Base-by-base conservation (phyloP, 2,797 vertebrate species). In the Oceanodroma leucorhoa region DNA sequence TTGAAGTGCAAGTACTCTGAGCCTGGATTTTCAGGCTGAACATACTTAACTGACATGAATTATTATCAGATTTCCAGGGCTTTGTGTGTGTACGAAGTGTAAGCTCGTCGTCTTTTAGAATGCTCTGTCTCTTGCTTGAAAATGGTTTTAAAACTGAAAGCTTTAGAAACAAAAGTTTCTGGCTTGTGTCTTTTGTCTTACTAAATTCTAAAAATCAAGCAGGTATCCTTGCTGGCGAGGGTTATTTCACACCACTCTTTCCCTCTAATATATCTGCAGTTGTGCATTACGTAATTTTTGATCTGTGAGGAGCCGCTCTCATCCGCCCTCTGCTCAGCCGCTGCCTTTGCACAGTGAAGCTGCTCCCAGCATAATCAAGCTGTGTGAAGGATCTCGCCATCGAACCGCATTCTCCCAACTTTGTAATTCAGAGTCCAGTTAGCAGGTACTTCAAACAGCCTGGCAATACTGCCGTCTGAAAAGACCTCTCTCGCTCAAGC, bases 321-420 rank as follows among this genome's bases (percentile, higher is more conserved):
- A 19, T 8, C 57, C 51, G 26, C 30, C 10, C 32, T 38, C 10
- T 0, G 1, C 45, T 32, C 7, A 9, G 5, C 46, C 14, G 36
- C 58, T 51, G n/a, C 40, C 14, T 15, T 22, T 36, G 58, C 70
- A 1, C n/a, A 0, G 24, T 0, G 40, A 27, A 45, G n/a, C 26
- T 54, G 5, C 46, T n/a, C 22, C 55, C 29, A 10, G 36, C 9
- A 3, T 11, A 1, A 13, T 3, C 54, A 1, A 5, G 1, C 2
- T 3, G 10, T 19, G 48, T 5, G 46, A n/a, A 41, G 67, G 76
- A 24, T 19, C 19, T 51, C 3, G 0, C 57, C 10, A 2, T 7
- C 5, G 0, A 20, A 6, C 11, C 9, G 9, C 29, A 0, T 46
- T 16, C 14, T 18, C 64, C 85, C 51, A 65, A 0, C 30, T 23